Percentiles rank a stretch among this genome's conserved stretches.
Evolutionary conservation across 2,888 invertebrate species (phyloP).

Genomic region (Agonopterix alstromeriana): DNA sequence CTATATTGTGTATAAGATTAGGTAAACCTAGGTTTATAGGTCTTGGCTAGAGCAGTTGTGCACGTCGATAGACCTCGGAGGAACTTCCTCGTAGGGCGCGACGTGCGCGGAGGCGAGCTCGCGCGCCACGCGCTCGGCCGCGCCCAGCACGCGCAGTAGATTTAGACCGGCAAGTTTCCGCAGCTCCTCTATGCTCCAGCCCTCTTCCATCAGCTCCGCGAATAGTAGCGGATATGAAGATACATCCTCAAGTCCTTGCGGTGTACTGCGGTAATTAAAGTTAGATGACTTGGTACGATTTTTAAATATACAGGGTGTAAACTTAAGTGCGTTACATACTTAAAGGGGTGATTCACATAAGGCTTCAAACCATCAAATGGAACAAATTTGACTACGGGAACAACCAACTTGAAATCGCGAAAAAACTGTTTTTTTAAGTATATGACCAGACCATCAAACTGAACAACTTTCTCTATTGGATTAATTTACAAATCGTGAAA

Average conservation of each 20-base stretch:
- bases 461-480: too few relatives aligned
- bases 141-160: conserved; percentile 82
- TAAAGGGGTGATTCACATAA: too few relatives aligned
- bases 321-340: too few relatives aligned
- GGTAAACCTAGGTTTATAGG: conserved; percentile 32
- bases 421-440: too few relatives aligned
- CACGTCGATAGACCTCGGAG: conserved; percentile 75
- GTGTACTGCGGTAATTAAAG: conserved; percentile 75
- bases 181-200: conserved; percentile 88
- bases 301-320: too few relatives aligned
- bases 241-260: conserved; percentile 88
- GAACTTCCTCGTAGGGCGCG: conserved; percentile 84
- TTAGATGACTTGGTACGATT: too few relatives aligned
- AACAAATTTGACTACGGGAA: too few relatives aligned
- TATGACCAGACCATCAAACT: too few relatives aligned
- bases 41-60: conserved; percentile 81
- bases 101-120: conserved; percentile 83
- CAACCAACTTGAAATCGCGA: too few relatives aligned
- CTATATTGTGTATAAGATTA: too few relatives aligned
- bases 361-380: too few relatives aligned
- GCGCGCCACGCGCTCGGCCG: conserved; percentile 84
- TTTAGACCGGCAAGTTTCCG: conserved; percentile 87
- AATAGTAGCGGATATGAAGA: conserved; percentile 87
- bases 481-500: too few relatives aligned
- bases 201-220: conserved; percentile 85